A percentile compares a stretch with the other conserved stretches of the same genome.
Evolutionary conservation across 2,888 invertebrate species (phyloP).

Genomic region (Meandrusa payeni): DNA sequence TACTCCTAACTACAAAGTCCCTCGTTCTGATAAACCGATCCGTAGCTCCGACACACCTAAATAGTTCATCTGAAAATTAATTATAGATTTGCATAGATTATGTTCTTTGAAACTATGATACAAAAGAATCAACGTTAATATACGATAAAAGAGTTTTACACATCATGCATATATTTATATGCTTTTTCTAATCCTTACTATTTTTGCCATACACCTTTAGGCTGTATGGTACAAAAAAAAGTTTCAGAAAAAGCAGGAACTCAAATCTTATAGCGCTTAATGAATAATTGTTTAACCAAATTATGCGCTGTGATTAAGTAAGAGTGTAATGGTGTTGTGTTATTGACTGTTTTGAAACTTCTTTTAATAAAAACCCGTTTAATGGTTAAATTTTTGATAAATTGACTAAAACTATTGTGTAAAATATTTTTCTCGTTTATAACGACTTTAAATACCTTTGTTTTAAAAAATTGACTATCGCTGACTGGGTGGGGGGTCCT

Average conservation of each 20-base stretch:
- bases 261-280: constrained; percentile 3
- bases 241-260: constrained; percentile 18
- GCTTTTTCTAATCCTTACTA: constrained; percentile 21
- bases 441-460: constrained; percentile 23
- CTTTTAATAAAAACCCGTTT: neutral
- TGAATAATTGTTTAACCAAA: neutral
- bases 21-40: constrained; percentile 32
- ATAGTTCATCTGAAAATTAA: constrained; percentile 58
- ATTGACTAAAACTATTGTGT: constrained; percentile 16
- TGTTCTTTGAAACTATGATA: constrained; percentile 3
- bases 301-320: constrained; percentile 5
- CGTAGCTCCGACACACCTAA: constrained; percentile 37
- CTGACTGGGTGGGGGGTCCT: constrained; percentile 23
- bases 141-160: constrained; percentile 16
- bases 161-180: constrained; percentile 16
- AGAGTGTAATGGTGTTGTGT: neutral
- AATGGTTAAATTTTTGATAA: constrained; percentile 16
- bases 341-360: neutral
- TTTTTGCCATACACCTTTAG: constrained; percentile 2
- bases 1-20: constrained; percentile 21
- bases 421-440: constrained; percentile 15
- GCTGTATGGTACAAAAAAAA: constrained; percentile 11
- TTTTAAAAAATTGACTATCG: constrained; percentile 14
- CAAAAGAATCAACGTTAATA: constrained; percentile 12
- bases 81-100: constrained; percentile 46